Conservation (phyloP, 2,113 vertebrate genomes). For the Microcebus griseorufus region DNA sequence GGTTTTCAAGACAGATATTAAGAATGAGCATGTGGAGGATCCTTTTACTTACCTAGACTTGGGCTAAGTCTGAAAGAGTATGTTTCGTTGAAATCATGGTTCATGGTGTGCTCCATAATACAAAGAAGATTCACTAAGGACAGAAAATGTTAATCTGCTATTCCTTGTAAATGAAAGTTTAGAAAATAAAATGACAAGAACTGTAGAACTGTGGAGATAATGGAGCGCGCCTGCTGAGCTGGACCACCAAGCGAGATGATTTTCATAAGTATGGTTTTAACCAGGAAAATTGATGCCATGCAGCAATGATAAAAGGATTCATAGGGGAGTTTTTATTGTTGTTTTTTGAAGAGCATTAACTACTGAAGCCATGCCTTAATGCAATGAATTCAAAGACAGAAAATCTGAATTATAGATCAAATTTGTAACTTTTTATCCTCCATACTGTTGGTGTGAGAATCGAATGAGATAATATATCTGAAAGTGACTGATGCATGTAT, state of each 20-base stretch:
- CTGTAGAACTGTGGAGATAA: not conserved
- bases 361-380: slow-evolving; percentile 19
- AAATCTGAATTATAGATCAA: not conserved
- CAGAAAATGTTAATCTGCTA: not conserved
- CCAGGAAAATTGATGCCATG: not conserved
- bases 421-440: not conserved
- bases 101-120: not conserved
- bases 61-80: not conserved
- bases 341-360: not conserved
- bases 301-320: not conserved
- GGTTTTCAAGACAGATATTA: slow-evolving; percentile 30
- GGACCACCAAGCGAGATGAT: not conserved
- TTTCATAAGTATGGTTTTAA: slow-evolving; percentile 45
- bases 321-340: not conserved
- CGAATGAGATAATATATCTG: not conserved
- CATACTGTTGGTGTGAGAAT: not conserved
- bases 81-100: not conserved
- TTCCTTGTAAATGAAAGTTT: slow-evolving; percentile 31
- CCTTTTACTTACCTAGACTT: not conserved
- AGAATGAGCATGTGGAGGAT: not conserved
- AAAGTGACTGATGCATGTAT: not conserved
- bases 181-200: slow-evolving; percentile 33
- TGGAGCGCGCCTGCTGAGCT: slow-evolving; percentile 3
- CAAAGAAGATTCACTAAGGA: not conserved
- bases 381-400: not conserved